A percentile compares a stretch with the other conserved stretches of the same genome.
Conservation (phyloP, 2,888 invertebrate species). For the Agrochola lota region DNA sequence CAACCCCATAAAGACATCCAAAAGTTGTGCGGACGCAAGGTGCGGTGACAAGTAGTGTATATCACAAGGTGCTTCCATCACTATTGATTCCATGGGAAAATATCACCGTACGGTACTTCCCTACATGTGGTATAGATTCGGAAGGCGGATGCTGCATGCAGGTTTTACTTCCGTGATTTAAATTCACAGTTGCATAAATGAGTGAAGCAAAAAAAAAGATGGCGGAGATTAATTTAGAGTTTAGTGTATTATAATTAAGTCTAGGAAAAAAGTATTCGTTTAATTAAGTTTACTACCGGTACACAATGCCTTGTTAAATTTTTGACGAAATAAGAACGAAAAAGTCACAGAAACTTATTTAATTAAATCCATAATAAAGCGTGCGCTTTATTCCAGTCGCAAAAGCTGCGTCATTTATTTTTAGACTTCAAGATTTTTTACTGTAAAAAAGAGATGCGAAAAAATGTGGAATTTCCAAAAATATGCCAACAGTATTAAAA, state of each 20-base stretch:
- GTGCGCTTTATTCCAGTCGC: slow-evolving; percentile 9
- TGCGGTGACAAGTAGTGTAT: slow-evolving; percentile 69
- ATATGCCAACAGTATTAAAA: slow-evolving; percentile 73
- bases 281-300: slow-evolving; percentile 19
- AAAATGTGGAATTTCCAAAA: slow-evolving; percentile 65
- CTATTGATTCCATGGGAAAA: slow-evolving; percentile 59
- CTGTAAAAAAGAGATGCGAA: slow-evolving; percentile 49
- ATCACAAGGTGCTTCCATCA: slow-evolving; percentile 59
- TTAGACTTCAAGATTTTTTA: slow-evolving; percentile 34
- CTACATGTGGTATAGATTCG: slow-evolving; percentile 36
- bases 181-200: slow-evolving; percentile 46
- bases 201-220: slow-evolving; percentile 44
- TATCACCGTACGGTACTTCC: slow-evolving; percentile 37
- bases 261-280: slow-evolving; percentile 8
- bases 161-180: slow-evolving; percentile 61
- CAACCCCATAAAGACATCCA: slow-evolving; percentile 40
- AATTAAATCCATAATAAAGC: slow-evolving; percentile 5
- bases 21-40: slow-evolving; percentile 78
- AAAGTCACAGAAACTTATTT: not conserved
- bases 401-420: slow-evolving; percentile 48
- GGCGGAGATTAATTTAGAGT: slow-evolving; percentile 16
- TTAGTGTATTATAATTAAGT: not conserved
- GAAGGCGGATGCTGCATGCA: slow-evolving; percentile 54
- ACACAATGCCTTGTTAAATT: slow-evolving; percentile 16
- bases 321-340: slow-evolving; percentile 11